These are phyloP conservation scores for Drosophila ohnishii DNA, from an alignment of 1,140 invertebrate genomes.

Conservation along the genomic window DNA sequence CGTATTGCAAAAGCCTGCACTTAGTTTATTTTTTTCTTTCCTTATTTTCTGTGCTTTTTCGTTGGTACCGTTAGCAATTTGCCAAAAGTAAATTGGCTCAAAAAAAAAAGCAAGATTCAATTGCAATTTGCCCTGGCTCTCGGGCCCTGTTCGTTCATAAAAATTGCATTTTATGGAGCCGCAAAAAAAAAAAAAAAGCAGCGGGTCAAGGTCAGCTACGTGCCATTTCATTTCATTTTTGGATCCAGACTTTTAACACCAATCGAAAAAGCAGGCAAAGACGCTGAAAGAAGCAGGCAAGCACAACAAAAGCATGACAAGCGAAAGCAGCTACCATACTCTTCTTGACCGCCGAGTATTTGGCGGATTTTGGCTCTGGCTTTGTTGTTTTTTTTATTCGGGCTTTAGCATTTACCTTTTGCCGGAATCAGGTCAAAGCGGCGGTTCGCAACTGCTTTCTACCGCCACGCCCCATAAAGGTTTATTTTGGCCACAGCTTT, in stretches of 20 bases:
- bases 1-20: constrained; percentile 48
- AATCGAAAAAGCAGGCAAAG: constrained; percentile 9
- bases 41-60: constrained; percentile 10
- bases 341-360: constrained; percentile 51
- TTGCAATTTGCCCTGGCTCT: constrained; percentile 44
- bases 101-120: constrained; percentile 34
- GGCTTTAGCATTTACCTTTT: constrained; percentile 52
- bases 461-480: constrained; percentile 56
- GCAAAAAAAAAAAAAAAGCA: constrained; percentile 37
- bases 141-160: constrained; percentile 29
- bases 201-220: constrained; percentile 77
- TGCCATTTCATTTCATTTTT: constrained; percentile 69
- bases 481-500: constrained; percentile 48
- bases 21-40: constrained; percentile 12
- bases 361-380: constrained; percentile 61
- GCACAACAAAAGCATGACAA: constrained; percentile 48
- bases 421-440: constrained; percentile 74
- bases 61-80: constrained; percentile 77
- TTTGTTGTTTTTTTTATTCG: constrained; percentile 38
- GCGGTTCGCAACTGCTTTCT: constrained; percentile 70
- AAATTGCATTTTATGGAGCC: constrained; percentile 73
- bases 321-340: constrained; percentile 45
- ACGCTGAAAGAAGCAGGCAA: constrained; percentile 11
- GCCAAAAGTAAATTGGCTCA: constrained; percentile 69
- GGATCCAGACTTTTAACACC: constrained; percentile 48